Evolutionary conservation across 2,888 invertebrate species (phyloP), one percentile per base, ranked within the genome.

Genomic region (Rhamphomyia laevipes): DNA sequence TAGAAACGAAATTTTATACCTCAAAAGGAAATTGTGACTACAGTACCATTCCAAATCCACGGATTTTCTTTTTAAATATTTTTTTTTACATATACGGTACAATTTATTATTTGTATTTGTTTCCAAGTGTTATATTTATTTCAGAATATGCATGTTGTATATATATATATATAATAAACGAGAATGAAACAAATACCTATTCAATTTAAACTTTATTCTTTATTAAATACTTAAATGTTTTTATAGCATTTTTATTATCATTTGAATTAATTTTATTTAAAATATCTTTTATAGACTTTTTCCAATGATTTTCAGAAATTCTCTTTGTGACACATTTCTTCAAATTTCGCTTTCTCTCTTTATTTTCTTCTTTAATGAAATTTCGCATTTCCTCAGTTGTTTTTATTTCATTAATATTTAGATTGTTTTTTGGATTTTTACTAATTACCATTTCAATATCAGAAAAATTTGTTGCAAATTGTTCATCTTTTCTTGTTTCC

Each of bases 141-240:
- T 27, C 4, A 27, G 2, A 7, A 2, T 9, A 7, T 27, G 23
- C 9, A 4, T 27, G 5, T 21, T 21, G 5, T 21, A 21, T 21
- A 21, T 5, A 27, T 27, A 27, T 27, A 7, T 27, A 27, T 7
- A 27, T n/a, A 27, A 27, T 7, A 27, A 27, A 27, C n/a, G n/a
- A 27, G 9, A 4, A 27, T 7, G 6, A 27, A 6, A 7, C 9
- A 27, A 7, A 42, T 42, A 42, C 17, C 33, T 47, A 12, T 44
- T 6, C 31, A 43, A 9, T 16, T 35, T 18, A 23, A 46, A 46
- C 9, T 63, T 66, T 68, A 52, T 55, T 62, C 18, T 57, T 51
- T 53, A 68, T 59, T 60, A 64, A 66, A 51, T 62, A 65, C 16
- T 59, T 60, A 59, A 67, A 66, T 46, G 65, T 54, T 31, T 55